These are phyloP conservation scores for Lasioglossum figueresi DNA, from an alignment of 2,888 invertebrate genomes.

Conservation along the genomic window DNA sequence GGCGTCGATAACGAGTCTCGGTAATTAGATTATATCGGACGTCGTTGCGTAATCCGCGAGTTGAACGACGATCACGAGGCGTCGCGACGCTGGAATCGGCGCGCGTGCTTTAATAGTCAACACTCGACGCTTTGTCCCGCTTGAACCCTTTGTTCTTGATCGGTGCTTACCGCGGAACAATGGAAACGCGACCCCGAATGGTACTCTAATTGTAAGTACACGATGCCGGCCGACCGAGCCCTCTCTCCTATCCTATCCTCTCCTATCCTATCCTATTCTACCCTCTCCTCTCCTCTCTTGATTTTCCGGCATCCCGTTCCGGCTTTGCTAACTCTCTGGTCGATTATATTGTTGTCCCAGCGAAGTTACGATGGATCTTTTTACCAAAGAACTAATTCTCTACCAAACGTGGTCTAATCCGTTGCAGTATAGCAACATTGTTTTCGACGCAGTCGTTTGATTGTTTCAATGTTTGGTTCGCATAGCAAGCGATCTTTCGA, in stretches of 20 bases:
- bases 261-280: background rate
- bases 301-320: background rate
- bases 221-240: background rate
- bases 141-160: constrained; percentile 63
- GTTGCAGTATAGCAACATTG: background rate
- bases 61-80: constrained; percentile 21
- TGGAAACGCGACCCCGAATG: constrained; percentile 60
- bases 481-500: background rate
- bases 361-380: background rate
- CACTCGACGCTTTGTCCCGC: constrained; percentile 48
- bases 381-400: background rate
- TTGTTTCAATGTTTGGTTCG: background rate
- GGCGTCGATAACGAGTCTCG: constrained; percentile 48
- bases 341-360: background rate
- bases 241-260: background rate
- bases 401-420: background rate
- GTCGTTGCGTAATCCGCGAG: constrained; percentile 51
- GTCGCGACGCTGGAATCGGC: constrained; percentile 45
- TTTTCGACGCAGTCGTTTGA: background rate
- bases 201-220: constrained; percentile 59
- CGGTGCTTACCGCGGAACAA: constrained; percentile 61
- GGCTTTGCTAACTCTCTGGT: background rate
- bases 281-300: background rate
- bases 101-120: constrained; percentile 54
- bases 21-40: constrained; percentile 54